Evolutionary conservation across 2,888 invertebrate species (phyloP).

Genomic region (Calephelis perditalis): DNA sequence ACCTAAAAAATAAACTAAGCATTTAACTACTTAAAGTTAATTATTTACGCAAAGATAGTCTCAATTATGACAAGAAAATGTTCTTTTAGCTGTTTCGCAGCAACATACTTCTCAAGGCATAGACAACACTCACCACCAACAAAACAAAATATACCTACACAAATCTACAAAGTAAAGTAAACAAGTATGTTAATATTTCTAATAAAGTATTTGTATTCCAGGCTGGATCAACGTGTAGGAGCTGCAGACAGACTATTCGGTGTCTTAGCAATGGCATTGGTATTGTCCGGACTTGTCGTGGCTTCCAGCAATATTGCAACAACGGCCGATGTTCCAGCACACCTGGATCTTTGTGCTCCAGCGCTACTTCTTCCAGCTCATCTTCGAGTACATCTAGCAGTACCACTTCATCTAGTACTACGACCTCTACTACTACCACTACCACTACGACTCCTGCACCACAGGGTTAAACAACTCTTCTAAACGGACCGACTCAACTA

Average conservation of each 20-base stretch:
- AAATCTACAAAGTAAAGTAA: no score
- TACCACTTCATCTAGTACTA: neutral
- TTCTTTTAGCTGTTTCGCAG: no score
- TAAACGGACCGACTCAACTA: no score
- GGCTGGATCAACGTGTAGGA: conserved; percentile 36
- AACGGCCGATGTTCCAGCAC: conserved; percentile 48
- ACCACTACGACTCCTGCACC: neutral
- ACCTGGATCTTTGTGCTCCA: conserved; percentile 40
- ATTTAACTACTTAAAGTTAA: no score
- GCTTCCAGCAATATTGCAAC: conserved; percentile 43
- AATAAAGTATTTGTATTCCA: conserved; percentile 15
- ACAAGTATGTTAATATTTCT: neutral
- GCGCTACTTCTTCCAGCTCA: neutral
- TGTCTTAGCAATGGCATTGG: conserved; percentile 43
- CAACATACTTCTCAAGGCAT: no score
- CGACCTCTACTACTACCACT: neutral
- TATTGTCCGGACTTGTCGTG: conserved; percentile 38
- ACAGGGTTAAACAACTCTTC: no score
- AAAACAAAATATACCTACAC: no score
- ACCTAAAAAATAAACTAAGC: no score
- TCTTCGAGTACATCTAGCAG: neutral
- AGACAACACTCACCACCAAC: no score
- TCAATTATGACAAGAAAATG: no score
- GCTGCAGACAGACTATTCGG: conserved; percentile 39
- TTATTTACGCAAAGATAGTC: no score